phyloP scores from a whole-genome alignment of 2,797 vertebrate genomes.

The Lepus oiostolus region DNA sequence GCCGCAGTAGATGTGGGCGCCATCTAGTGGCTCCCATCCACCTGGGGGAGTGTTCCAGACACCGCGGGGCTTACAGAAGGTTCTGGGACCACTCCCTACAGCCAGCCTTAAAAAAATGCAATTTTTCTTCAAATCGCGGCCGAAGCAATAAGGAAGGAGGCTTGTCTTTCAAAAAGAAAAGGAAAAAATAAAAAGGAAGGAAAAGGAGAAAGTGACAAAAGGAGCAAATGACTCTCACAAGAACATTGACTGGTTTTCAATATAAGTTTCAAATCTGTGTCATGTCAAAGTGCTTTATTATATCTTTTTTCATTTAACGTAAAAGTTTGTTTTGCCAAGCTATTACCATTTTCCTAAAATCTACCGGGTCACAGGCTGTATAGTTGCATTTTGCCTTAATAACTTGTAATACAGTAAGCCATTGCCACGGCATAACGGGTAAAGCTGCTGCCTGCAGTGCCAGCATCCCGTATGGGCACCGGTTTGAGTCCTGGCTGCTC shows the following conservation, averaged over 20 bases:
- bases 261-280: constrained; percentile 22
- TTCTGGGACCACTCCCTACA: not conserved
- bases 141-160: not conserved
- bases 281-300: not conserved
- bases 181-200: no score
- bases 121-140: not conserved
- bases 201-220: not conserved
- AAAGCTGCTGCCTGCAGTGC: no score
- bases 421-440: not conserved
- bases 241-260: constrained; percentile 32
- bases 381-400: not conserved
- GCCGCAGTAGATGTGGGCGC: constrained; percentile 58
- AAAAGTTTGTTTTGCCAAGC: constrained; percentile 60
- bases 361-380: not conserved
- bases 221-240: not conserved
- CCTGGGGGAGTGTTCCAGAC: not conserved
- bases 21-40: constrained; percentile 78
- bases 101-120: not conserved
- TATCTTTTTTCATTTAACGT: not conserved
- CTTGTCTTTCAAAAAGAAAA: not conserved
- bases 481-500: no score
- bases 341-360: constrained; percentile 40
- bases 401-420: not conserved
- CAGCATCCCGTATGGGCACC: no score
- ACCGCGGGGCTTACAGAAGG: not conserved